These are phyloP conservation scores for Dinothrombium tinctorium DNA, from an alignment of 1,140 invertebrate genomes.

Conservation along the genomic window DNA sequence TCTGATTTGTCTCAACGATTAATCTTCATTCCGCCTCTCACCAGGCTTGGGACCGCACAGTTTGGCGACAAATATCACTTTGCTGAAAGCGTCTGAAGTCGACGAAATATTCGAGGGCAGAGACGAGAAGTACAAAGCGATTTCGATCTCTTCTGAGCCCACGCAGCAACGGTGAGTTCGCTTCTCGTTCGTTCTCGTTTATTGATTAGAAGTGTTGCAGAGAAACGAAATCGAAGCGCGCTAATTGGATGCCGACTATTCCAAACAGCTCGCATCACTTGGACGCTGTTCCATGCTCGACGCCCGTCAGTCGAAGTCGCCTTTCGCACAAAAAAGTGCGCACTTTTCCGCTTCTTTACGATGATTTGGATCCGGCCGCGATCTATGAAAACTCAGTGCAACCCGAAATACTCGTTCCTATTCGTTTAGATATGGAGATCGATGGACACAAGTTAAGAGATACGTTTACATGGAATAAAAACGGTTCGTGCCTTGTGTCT, in stretches of 20 bases:
- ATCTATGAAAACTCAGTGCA: slow-evolving; percentile 80
- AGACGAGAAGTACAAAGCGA: slow-evolving; percentile 93
- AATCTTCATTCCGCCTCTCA: slow-evolving; percentile 14
- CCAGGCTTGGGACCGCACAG: slow-evolving; percentile 60
- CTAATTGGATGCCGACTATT: slow-evolving; percentile 70
- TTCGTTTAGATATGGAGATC: slow-evolving; percentile 96
- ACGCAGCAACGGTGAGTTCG: slow-evolving; percentile 14
- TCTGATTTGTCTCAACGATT: not conserved
- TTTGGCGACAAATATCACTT: slow-evolving; percentile 76
- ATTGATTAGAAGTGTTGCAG: slow-evolving; percentile 20
- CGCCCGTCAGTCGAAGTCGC: slow-evolving; percentile 81
- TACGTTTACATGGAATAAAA: slow-evolving; percentile 99
- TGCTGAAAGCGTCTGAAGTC: slow-evolving; percentile 76
- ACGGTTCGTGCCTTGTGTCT: slow-evolving; percentile 35
- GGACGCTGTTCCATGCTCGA: slow-evolving; percentile 96
- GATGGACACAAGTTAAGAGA: slow-evolving; percentile 93
- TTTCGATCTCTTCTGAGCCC: slow-evolving; percentile 25
- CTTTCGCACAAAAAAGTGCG: slow-evolving; percentile 68
- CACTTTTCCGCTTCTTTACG: slow-evolving; percentile 86
- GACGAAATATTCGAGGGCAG: slow-evolving; percentile 95
- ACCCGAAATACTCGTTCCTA: slow-evolving; percentile 78
- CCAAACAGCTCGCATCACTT: slow-evolving; percentile 92
- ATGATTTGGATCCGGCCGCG: slow-evolving; percentile 75
- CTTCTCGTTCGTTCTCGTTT: slow-evolving; percentile 9
- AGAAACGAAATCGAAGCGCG: slow-evolving; percentile 66